Percentiles rank a stretch among this genome's conserved stretches.
phyloP scores from a whole-genome alignment of 92 coral and sea anemone species.

The Siderastrea radians region DNA sequence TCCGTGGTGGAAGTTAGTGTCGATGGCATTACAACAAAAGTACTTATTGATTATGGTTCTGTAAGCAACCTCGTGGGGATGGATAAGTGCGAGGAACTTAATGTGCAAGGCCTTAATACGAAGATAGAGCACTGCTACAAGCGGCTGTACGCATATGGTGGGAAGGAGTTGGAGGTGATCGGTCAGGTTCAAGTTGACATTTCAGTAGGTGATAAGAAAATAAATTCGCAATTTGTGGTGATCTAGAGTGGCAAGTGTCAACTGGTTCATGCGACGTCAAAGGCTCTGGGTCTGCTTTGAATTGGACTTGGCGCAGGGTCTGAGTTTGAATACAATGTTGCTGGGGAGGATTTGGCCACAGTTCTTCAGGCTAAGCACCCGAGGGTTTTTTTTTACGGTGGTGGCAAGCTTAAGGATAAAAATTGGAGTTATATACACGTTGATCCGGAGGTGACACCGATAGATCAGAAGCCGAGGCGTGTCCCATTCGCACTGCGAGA shows the following conservation, averaged over 20 bases:
- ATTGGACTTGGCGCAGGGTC: background rate
- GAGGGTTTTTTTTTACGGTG: background rate
- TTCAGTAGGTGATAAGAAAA: no score
- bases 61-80: background rate
- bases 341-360: background rate
- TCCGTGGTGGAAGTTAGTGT: no score
- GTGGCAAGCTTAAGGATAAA: background rate
- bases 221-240: no score
- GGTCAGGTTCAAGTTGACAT: no score
- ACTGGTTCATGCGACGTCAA: background rate
- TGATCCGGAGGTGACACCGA: background rate
- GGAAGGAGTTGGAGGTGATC: no score
- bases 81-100: no score
- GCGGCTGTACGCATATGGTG: no score
- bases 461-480: background rate
- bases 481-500: no score
- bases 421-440: background rate
- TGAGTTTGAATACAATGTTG: background rate
- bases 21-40: no score
- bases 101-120: no score
- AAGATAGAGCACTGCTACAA: no score
- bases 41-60: background rate
- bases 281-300: background rate
- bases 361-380: constrained; percentile 6
- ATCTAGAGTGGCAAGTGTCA: background rate